A percentile compares a stretch with the other conserved stretches of the same genome.
phyloP scores from a whole-genome alignment of 37 sponge, comb jelly and placozoan species.

The Theonella swinhoei region DNA sequence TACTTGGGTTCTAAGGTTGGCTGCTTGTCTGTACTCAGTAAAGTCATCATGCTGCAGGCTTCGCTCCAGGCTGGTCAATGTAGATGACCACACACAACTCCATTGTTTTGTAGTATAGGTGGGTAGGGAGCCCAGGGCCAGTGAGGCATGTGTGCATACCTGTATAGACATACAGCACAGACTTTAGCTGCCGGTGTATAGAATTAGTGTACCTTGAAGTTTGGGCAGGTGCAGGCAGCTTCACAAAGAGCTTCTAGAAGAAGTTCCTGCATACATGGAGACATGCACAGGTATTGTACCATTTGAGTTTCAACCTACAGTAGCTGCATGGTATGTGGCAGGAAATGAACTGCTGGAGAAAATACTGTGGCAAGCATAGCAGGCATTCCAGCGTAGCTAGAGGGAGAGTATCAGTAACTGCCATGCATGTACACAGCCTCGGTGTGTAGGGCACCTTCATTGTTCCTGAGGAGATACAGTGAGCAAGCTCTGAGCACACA shows the following conservation, averaged over 20 bases:
- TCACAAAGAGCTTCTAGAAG: conserved; percentile 38
- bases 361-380: conserved; percentile 63
- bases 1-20: conserved; percentile 36
- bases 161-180: background rate
- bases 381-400: conserved; percentile 74
- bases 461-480: conserved; percentile 23
- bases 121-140: conserved; percentile 47
- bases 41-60: conserved; percentile 54
- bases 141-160: conserved; percentile 65
- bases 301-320: background rate
- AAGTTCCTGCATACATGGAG: background rate
- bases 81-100: conserved; percentile 33
- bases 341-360: conserved; percentile 41
- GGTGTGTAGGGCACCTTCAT: conserved; percentile 27
- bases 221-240: conserved; percentile 43
- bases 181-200: background rate
- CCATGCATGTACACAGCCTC: background rate
- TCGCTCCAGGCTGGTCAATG: conserved; percentile 31
- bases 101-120: background rate
- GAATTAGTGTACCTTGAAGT: conserved; percentile 50
- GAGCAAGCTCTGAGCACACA: conserved; percentile 11
- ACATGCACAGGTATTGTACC: background rate
- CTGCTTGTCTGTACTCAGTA: conserved; percentile 62
- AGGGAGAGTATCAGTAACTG: background rate
- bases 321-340: background rate